phyloP scores from a whole-genome alignment of 2,797 vertebrate genomes.

The Dallia pectoralis region DNA sequence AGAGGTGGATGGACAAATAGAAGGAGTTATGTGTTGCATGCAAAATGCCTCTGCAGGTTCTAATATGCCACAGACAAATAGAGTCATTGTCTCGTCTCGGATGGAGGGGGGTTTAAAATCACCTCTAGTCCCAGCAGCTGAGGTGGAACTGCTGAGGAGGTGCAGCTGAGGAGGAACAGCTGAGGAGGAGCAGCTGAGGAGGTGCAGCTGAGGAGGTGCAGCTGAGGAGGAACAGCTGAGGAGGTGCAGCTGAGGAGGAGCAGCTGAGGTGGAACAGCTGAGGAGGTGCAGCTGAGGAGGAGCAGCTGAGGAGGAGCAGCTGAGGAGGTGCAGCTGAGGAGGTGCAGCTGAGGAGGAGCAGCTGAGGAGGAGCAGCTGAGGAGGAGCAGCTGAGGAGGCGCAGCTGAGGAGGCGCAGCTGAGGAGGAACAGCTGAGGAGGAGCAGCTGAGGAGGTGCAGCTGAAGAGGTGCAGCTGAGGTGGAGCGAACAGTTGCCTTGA shows the following conservation, averaged over 20 bases:
- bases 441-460: slow-evolving; percentile 38
- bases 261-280: slow-evolving; percentile 35
- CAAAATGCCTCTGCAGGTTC: slow-evolving; percentile 56
- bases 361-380: slow-evolving; percentile 35
- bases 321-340: slow-evolving; percentile 50
- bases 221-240: slow-evolving; percentile 35
- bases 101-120: slow-evolving; percentile 65
- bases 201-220: slow-evolving; percentile 45
- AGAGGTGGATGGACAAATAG: slow-evolving; percentile 24
- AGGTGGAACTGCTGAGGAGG: slow-evolving; percentile 38
- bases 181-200: slow-evolving; percentile 50
- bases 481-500: no score
- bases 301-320: slow-evolving; percentile 38
- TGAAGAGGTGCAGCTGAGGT: no score
- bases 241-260: no score
- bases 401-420: slow-evolving; percentile 49
- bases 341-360: slow-evolving; percentile 45
- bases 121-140: slow-evolving; percentile 57
- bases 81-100: slow-evolving; percentile 55
- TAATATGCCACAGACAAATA: slow-evolving; percentile 69
- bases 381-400: slow-evolving; percentile 47
- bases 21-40: slow-evolving; percentile 46
- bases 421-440: slow-evolving; percentile 38
- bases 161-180: slow-evolving; percentile 37
- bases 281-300: no score